These are phyloP conservation scores for Atlantisia rogersi DNA, from an alignment of 2,113 vertebrate genomes.

Conservation along the genomic window DNA sequence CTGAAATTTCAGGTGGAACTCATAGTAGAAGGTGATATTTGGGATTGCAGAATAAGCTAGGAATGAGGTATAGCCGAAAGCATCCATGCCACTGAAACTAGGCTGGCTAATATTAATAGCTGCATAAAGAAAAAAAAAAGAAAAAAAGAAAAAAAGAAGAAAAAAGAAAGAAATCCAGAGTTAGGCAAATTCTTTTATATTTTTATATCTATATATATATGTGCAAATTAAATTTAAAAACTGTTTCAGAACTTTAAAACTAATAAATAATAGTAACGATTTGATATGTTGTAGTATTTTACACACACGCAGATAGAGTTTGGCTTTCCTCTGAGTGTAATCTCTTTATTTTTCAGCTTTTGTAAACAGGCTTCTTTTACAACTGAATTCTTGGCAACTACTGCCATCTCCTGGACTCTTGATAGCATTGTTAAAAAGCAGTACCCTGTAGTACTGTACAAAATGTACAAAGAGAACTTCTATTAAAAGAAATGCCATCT, in stretches of 20 bases:
- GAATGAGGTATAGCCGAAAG: conserved; percentile 86
- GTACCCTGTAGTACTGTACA: not conserved
- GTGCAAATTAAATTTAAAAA: not conserved
- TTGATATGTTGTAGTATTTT: not conserved
- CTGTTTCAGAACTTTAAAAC: not conserved
- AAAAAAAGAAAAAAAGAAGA: not conserved
- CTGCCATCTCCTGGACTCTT: conserved; percentile 57
- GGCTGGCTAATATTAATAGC: conserved; percentile 82
- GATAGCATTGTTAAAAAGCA: not conserved
- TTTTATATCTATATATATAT: not conserved
- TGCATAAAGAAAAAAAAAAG: conserved; percentile 64
- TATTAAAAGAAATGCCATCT: not conserved
- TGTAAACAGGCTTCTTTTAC: not conserved
- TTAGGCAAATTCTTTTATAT: conserved; percentile 4
- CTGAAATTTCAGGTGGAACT: conserved; percentile 87
- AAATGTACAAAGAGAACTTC: not conserved
- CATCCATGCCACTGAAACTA: conserved; percentile 81
- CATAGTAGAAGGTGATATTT: conserved; percentile 78
- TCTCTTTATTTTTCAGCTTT: not conserved
- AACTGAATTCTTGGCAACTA: not conserved
- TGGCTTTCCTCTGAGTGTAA: not conserved
- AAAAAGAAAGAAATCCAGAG: not conserved
- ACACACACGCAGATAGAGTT: not conserved
- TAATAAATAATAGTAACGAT: not conserved
- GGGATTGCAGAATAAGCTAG: conserved; percentile 78